Conservation (phyloP, 2,113 vertebrate species). For the Odocoileus hemionus region DNA sequence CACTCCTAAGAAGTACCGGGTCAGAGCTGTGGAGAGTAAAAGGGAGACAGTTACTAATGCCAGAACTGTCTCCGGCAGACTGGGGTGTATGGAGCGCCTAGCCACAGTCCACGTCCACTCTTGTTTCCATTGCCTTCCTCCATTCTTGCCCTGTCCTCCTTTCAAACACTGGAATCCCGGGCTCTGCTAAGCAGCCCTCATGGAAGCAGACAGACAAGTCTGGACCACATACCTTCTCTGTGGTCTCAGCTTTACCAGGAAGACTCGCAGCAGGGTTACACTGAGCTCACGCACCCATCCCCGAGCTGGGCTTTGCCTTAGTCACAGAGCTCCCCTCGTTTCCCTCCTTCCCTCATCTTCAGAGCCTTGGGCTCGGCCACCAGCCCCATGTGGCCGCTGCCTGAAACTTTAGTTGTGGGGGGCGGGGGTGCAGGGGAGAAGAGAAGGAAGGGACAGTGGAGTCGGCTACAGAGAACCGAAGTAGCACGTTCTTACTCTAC, state of each 20-base stretch:
- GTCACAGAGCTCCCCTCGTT: neutral
- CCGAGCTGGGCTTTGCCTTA: neutral
- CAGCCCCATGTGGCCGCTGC: neutral
- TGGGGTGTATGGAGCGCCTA: neutral
- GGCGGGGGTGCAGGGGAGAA: neutral
- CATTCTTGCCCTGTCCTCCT: neutral
- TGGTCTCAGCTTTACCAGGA: neutral
- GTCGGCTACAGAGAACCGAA: slow-evolving; percentile 35
- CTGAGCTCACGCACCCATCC: neutral
- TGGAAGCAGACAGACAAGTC: neutral
- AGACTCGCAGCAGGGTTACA: neutral
- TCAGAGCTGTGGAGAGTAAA: neutral
- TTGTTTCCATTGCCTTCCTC: neutral
- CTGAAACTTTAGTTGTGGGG: neutral
- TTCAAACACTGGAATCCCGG: neutral
- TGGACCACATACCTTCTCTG: neutral
- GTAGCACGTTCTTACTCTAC: neutral
- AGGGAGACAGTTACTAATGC: neutral
- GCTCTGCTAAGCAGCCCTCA: neutral
- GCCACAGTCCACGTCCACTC: neutral
- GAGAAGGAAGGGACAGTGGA: neutral
- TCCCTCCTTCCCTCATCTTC: neutral
- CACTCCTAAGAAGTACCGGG: neutral
- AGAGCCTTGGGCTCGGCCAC: neutral
- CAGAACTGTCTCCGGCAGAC: neutral